A percentile compares a stretch with the other conserved stretches of the same genome.
Evolutionary conservation across 2,888 invertebrate genomes (phyloP).

Genomic region (Amitus sp.): DNA sequence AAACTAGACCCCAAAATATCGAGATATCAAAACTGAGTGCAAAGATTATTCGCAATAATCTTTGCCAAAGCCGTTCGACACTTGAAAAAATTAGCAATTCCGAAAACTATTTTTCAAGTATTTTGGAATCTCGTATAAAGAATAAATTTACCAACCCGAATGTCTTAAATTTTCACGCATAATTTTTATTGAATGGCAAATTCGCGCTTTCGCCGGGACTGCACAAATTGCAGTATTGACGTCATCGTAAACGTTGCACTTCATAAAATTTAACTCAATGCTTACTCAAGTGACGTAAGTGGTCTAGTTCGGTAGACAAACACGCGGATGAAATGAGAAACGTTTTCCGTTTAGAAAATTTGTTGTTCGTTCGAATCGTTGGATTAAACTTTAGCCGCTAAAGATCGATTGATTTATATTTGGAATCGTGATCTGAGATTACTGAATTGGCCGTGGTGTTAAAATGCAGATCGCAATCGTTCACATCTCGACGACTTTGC

Average conservation of each 20-base stretch:
- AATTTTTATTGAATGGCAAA: slow-evolving; percentile 3
- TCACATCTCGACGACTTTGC: neutral
- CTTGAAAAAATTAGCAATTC: too few species aligned
- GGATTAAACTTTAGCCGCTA: neutral
- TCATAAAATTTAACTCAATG: neutral
- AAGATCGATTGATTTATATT: too few species aligned
- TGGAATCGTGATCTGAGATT: too few species aligned
- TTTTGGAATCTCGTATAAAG: neutral
- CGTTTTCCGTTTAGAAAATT: neutral
- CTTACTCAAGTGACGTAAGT: neutral
- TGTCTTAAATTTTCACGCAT: neutral
- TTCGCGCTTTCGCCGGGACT: neutral
- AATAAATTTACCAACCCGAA: neutral
- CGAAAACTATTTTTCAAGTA: neutral
- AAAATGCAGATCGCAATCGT: neutral
- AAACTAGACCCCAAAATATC: too few species aligned
- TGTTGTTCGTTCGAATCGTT: neutral
- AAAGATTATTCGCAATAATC: neutral
- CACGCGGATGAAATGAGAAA: too few species aligned
- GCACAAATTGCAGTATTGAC: neutral
- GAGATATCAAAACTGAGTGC: too few species aligned
- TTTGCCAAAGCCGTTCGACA: too few species aligned
- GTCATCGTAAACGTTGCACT: neutral
- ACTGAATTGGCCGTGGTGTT: neutral
- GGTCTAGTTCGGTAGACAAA: too few species aligned